A percentile compares a stretch with the other conserved stretches of the same genome.
These are phyloP conservation scores for Chloroceryle aenea DNA, from an alignment of 2,113 vertebrate species.

Conservation along the genomic window DNA sequence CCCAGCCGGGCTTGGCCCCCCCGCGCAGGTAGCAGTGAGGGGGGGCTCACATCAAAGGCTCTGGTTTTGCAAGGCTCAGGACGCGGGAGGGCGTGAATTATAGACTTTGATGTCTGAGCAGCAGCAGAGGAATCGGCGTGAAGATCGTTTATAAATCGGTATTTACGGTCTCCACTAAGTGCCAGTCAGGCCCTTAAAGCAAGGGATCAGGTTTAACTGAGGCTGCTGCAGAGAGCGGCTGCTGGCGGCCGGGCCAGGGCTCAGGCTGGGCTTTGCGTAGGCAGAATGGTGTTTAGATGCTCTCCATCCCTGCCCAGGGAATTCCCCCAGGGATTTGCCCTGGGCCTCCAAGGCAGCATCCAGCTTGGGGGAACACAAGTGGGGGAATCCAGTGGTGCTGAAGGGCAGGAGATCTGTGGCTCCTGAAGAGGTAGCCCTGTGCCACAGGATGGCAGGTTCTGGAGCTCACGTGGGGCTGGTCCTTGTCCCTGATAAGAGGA, in stretches of 20 bases:
- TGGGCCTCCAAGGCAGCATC: background rate
- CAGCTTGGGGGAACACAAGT: background rate
- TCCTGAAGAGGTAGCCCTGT: background rate
- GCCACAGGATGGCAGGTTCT: background rate
- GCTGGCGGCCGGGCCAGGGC: background rate
- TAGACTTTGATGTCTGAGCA: conserved; percentile 72
- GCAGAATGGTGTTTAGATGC: rapidly evolving
- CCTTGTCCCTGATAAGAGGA: background rate
- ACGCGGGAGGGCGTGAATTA: conserved; percentile 73
- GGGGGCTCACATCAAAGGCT: conserved; percentile 67
- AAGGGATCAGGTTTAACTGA: conserved; percentile 69
- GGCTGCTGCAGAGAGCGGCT: background rate
- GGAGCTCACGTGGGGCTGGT: background rate
- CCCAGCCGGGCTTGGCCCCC: conserved; percentile 21
- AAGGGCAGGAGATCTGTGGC: rapidly evolving
- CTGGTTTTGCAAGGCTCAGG: conserved; percentile 49
- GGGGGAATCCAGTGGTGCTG: background rate
- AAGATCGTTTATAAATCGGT: conserved; percentile 67
- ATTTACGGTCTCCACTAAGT: conserved; percentile 69
- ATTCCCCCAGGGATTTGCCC: background rate
- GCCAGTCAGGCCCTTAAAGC: conserved; percentile 64
- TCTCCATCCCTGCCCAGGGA: background rate
- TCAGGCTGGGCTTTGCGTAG: background rate
- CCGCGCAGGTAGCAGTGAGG: conserved; percentile 43
- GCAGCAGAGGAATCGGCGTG: conserved; percentile 46